Conservation (phyloP, 2,888 invertebrate species). For the Aethes cnicana region DNA sequence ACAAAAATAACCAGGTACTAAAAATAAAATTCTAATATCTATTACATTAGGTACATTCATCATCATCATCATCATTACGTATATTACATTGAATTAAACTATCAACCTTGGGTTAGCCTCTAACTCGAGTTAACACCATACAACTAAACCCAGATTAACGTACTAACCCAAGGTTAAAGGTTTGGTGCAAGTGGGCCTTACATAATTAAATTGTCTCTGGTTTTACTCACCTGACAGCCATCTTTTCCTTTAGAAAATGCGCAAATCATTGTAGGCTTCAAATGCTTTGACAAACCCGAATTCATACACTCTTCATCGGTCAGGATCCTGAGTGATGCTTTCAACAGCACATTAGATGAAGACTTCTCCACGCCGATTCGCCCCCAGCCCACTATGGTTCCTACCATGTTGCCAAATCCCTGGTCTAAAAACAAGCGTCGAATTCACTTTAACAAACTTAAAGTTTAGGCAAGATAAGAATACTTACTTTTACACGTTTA, state of each 20-base stretch:
- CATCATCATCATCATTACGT: too few species aligned
- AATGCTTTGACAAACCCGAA: constrained; percentile 66
- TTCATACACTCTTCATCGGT: constrained; percentile 63
- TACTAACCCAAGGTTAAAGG: too few species aligned
- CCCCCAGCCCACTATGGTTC: constrained; percentile 82
- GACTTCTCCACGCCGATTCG: constrained; percentile 65
- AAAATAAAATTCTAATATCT: too few species aligned
- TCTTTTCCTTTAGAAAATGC: constrained; percentile 83
- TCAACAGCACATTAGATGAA: constrained; percentile 70
- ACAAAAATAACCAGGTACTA: too few species aligned
- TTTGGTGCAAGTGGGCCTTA: not conserved
- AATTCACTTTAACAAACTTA: too few species aligned
- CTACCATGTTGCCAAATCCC: constrained; percentile 64
- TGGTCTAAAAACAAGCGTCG: constrained; percentile 65
- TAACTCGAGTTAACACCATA: too few species aligned
- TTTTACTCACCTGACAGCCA: constrained; percentile 82
- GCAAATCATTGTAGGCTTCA: constrained; percentile 83
- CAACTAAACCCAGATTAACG: too few species aligned
- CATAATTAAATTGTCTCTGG: not conserved
- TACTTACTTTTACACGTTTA: too few species aligned
- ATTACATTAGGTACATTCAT: too few species aligned
- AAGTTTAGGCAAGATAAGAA: too few species aligned
- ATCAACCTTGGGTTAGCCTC: too few species aligned
- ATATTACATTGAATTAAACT: too few species aligned
- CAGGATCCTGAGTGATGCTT: constrained; percentile 72